Evolutionary conservation across 1,140 invertebrate species (phyloP), one percentile per base, ranked within the genome.

Genomic region (Theocolax elegans): DNA sequence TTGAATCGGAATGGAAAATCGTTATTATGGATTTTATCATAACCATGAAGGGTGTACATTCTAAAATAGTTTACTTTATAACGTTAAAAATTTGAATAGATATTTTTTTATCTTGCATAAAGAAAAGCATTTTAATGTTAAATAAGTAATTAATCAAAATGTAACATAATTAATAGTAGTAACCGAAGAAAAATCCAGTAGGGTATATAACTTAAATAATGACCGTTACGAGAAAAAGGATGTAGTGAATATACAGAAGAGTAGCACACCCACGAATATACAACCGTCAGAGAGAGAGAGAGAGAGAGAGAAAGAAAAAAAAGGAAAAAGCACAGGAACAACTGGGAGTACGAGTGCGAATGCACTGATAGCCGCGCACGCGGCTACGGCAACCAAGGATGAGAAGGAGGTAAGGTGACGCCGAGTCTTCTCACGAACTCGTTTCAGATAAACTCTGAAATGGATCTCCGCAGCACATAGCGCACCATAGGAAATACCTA

Each of bases 381-480:
- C 2, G 23, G n/a, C n/a, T n/a, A n/a, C n/a, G 40, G 19, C 3
- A 31, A 31, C n/a, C 13, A 54, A 21, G 48, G 8, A 54, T 6
- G n/a, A 44, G 40, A 21, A 66, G 40, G 42, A 49, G 13, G 53
- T 72, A 75, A 75, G 73, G 69, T 72, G 76, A 75, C 67, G 71
- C 71, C 74, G 63, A 73, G 71, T 72, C 73, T 79, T 77, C 76
- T 71, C 70, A 72, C 67, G 74, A 79, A 75, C 69, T 74, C 58
- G 56, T 75, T 64, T 51, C 27, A 77, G 74, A 77, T 75, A 76
- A 77, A 75, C 69, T 77, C 19, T 29, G 76, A 77, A 79, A 76
- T 73, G 72, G 75, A 79, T 78, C 75, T 74, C 63, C 44, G 48
- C n/a, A 29, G 31, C 48, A 35, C 27, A 64, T 48, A 42, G 42